A percentile compares a stretch with the other conserved stretches of the same genome.
These are phyloP conservation scores for Diaphora mendica DNA, from an alignment of 2,888 invertebrate genomes.

Conservation along the genomic window DNA sequence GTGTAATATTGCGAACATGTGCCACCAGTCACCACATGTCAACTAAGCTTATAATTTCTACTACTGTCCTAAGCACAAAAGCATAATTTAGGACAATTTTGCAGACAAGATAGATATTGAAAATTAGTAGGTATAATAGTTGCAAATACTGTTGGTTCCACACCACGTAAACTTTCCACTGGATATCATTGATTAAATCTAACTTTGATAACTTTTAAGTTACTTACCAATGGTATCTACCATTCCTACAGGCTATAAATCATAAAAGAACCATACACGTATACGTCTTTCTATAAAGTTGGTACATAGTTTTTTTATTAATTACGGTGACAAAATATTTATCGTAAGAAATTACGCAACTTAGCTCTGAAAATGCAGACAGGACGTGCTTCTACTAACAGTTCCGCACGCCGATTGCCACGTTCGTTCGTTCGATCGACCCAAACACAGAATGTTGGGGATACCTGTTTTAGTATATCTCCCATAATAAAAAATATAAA, in stretches of 20 bases:
- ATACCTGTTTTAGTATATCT: constrained; percentile 27
- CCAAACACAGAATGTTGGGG: constrained; percentile 40
- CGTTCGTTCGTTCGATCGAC: constrained; percentile 19
- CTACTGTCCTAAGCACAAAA: background rate
- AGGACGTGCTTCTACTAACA: constrained; percentile 19
- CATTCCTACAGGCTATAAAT: constrained; percentile 21
- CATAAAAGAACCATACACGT: constrained; percentile 12
- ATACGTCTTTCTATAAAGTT: constrained; percentile 4
- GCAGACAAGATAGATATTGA: background rate
- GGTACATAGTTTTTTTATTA: constrained; percentile 9
- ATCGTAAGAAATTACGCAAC: constrained; percentile 49
- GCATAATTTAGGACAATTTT: background rate
- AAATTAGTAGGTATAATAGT: background rate
- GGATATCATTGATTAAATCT: background rate
- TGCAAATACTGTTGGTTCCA: background rate
- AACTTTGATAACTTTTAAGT: background rate
- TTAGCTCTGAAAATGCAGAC: constrained; percentile 8
- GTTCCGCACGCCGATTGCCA: constrained; percentile 20
- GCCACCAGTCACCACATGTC: too few relatives aligned
- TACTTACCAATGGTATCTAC: background rate
- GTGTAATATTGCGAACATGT: background rate
- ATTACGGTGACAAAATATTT: constrained; percentile 12
- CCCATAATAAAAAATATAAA: constrained; percentile 18
- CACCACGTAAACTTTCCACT: background rate
- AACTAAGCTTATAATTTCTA: background rate